Percentiles rank a stretch among this genome's conserved stretches.
These are phyloP conservation scores for Pyralis farinalis DNA, from an alignment of 2,888 invertebrate genomes.

Conservation along the genomic window DNA sequence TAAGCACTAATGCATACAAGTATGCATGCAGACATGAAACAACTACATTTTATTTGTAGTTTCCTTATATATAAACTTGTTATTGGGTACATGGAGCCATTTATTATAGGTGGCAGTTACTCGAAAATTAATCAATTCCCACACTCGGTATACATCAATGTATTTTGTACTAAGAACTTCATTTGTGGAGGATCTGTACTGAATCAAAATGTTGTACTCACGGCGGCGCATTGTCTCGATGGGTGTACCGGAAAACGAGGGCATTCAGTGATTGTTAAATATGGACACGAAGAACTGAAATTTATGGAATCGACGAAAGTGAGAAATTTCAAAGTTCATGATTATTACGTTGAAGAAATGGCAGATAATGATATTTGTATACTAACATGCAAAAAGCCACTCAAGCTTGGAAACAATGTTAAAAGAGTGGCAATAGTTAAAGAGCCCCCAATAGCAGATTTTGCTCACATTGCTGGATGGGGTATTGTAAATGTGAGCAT, in stretches of 20 bases:
- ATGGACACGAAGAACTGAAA: not conserved
- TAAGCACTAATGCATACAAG: too few species aligned
- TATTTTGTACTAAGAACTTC: not conserved
- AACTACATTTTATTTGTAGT: too few species aligned
- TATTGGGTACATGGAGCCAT: not conserved
- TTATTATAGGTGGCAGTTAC: not conserved
- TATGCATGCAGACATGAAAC: too few species aligned
- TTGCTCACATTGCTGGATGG: constrained; percentile 28
- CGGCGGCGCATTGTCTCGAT: constrained; percentile 1
- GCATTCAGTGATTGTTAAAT: not conserved
- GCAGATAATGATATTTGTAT: not conserved
- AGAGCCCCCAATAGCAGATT: not conserved
- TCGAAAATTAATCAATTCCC: not conserved
- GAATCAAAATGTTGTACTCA: not conserved
- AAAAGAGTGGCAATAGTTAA: not conserved
- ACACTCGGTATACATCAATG: not conserved
- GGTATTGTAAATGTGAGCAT: constrained; percentile 13
- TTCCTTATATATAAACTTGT: too few species aligned
- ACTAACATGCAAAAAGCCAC: not conserved
- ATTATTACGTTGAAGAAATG: not conserved
- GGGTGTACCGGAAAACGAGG: not conserved
- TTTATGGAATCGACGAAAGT: not conserved
- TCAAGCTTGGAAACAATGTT: not conserved
- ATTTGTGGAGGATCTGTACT: not conserved
- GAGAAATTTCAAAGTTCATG: not conserved